These are phyloP conservation scores for Tragelaphus scriptus DNA, from an alignment of 2,113 vertebrate genomes.

Conservation along the genomic window DNA sequence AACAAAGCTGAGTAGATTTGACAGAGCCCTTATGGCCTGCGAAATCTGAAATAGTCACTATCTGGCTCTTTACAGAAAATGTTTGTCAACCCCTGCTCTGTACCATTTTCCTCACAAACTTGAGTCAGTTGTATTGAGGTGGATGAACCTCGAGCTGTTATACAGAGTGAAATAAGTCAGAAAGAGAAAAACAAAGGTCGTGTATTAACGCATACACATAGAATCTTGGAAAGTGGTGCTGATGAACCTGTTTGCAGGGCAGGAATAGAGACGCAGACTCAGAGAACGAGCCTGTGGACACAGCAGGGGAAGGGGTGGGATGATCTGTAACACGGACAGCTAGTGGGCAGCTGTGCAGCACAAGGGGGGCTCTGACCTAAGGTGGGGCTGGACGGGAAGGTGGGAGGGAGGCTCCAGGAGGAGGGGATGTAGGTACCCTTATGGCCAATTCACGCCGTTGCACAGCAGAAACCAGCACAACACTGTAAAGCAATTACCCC, in stretches of 20 bases:
- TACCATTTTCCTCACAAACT: background rate
- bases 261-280: background rate
- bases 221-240: background rate
- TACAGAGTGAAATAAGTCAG: background rate
- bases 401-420: background rate
- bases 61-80: background rate
- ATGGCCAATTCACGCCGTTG: background rate
- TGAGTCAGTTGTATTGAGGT: background rate
- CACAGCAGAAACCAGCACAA: background rate
- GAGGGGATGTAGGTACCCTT: rapidly evolving
- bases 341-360: background rate
- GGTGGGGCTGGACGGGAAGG: background rate
- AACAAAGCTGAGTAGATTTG: background rate
- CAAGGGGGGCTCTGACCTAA: background rate
- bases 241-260: background rate
- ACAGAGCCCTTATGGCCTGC: background rate
- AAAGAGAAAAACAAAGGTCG: background rate
- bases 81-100: background rate
- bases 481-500: background rate
- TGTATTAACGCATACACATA: background rate
- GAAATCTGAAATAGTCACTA: background rate
- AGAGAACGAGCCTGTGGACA: background rate
- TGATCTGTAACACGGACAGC: background rate
- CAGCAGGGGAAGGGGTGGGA: background rate
- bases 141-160: background rate